Conservation (phyloP, 1,140 invertebrate species). For the Drosophila pseudoananassae region DNA sequence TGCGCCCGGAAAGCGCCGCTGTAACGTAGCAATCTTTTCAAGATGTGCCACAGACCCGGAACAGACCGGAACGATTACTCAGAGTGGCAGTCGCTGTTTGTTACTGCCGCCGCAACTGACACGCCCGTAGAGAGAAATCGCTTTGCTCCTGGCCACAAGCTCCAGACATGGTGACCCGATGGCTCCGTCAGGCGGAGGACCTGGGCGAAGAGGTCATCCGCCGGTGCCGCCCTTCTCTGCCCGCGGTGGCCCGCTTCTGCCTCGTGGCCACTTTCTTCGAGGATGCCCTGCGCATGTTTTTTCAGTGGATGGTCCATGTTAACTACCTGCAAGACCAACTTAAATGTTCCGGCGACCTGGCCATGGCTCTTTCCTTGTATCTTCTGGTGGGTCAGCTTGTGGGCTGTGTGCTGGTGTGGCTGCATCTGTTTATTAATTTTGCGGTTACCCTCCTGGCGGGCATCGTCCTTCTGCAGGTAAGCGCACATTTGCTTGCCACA, state of each 20-base stretch:
- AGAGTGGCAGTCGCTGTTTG: slow-evolving; percentile 29
- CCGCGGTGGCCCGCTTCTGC: slow-evolving; percentile 35
- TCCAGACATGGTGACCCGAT: slow-evolving; percentile 5
- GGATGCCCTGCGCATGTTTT: slow-evolving; percentile 38
- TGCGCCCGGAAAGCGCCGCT: slow-evolving; percentile 13
- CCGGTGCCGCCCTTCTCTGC: slow-evolving; percentile 19
- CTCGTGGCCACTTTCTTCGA: slow-evolving; percentile 50
- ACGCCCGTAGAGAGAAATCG: slow-evolving; percentile 27
- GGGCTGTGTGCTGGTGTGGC: slow-evolving; percentile 20
- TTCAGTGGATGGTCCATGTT: slow-evolving; percentile 29
- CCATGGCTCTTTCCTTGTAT: slow-evolving; percentile 11
- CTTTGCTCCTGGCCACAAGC: slow-evolving; percentile 18
- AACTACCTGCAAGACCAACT: slow-evolving; percentile 9
- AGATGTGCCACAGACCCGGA: slow-evolving; percentile 22
- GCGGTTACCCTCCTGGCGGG: slow-evolving; percentile 29
- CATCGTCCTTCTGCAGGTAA: slow-evolving; percentile 16
- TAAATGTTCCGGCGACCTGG: slow-evolving; percentile 4
- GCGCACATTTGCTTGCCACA: neutral
- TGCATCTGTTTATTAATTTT: slow-evolving; percentile 21
- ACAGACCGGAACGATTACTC: slow-evolving; percentile 33
- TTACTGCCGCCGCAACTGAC: slow-evolving; percentile 25
- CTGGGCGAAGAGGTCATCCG: slow-evolving; percentile 17
- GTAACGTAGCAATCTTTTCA: slow-evolving; percentile 20
- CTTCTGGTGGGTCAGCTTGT: slow-evolving; percentile 36
- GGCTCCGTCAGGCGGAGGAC: slow-evolving; percentile 17